phyloP scores from a whole-genome alignment of 1,140 invertebrate genomes.

The Papilio machaon region DNA sequence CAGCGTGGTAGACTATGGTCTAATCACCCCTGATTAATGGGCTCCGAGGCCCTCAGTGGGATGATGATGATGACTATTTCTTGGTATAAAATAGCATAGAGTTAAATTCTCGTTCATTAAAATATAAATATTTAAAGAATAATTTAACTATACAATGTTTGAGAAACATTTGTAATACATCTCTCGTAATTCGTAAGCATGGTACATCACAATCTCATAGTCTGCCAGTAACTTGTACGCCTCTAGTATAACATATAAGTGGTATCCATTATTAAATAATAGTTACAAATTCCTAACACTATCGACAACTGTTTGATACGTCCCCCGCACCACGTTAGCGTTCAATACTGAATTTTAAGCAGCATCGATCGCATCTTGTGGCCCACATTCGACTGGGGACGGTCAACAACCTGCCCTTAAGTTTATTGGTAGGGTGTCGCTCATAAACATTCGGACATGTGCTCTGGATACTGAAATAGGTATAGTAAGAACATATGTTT shows the following conservation, averaged over 20 bases:
- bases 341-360: conserved; percentile 56
- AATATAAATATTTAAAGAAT: not conserved
- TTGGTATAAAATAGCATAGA: not conserved
- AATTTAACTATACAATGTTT: not conserved
- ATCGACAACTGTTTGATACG: conserved; percentile 25
- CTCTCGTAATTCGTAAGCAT: conserved; percentile 1
- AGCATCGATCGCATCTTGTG: conserved; percentile 56
- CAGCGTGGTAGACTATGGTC: no score
- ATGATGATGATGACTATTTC: no score
- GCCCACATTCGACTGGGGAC: conserved; percentile 50
- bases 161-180: not conserved
- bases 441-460: conserved; percentile 34
- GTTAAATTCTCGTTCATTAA: not conserved
- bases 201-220: not conserved
- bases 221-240: conserved; percentile 17
- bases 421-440: conserved; percentile 49
- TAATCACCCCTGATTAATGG: no score
- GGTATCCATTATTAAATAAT: conserved; percentile 24
- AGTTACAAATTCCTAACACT: conserved; percentile 32
- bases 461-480: conserved; percentile 14
- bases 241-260: not conserved
- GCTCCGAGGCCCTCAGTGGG: no score
- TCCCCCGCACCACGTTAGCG: conserved; percentile 36
- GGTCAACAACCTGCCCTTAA: conserved; percentile 49
- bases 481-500: not conserved